phyloP scores from a whole-genome alignment of 2,888 invertebrate species.

The Graphium colonna region DNA sequence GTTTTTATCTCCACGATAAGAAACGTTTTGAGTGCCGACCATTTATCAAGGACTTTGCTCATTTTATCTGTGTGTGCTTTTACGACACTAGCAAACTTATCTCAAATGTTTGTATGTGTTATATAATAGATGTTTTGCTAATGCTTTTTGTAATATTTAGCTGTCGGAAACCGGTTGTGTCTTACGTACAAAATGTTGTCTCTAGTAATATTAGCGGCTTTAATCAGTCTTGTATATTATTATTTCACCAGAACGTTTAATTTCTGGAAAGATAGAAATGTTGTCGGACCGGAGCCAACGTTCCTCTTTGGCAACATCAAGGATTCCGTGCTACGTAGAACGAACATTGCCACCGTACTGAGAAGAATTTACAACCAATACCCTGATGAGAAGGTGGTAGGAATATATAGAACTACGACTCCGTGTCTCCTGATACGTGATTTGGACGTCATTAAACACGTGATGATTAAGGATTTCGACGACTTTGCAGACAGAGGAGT shows the following conservation, averaged over 20 bases:
- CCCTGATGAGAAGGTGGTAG: conserved; percentile 50
- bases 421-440: conserved; percentile 49
- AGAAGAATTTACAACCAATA: conserved; percentile 41
- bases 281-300: conserved; percentile 39
- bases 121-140: no score
- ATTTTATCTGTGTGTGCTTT: no score
- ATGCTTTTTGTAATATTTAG: no score
- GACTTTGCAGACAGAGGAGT: conserved; percentile 51
- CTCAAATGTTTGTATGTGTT: no score
- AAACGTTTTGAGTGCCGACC: no score
- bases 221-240: conserved; percentile 29
- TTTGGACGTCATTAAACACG: conserved; percentile 47
- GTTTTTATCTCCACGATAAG: no score
- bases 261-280: conserved; percentile 46
- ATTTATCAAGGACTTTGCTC: no score
- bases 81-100: no score
- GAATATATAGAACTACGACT: conserved; percentile 46
- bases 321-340: conserved; percentile 34
- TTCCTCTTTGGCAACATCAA: conserved; percentile 46
- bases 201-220: not conserved
- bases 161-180: no score
- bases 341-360: conserved; percentile 32
- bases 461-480: no score
- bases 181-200: conserved; percentile 4
- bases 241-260: conserved; percentile 46